Evolutionary conservation across 2,113 vertebrate species (phyloP), one percentile per base, ranked within the genome.

Genomic region (Sinocyclocheilus rhinocerous): DNA sequence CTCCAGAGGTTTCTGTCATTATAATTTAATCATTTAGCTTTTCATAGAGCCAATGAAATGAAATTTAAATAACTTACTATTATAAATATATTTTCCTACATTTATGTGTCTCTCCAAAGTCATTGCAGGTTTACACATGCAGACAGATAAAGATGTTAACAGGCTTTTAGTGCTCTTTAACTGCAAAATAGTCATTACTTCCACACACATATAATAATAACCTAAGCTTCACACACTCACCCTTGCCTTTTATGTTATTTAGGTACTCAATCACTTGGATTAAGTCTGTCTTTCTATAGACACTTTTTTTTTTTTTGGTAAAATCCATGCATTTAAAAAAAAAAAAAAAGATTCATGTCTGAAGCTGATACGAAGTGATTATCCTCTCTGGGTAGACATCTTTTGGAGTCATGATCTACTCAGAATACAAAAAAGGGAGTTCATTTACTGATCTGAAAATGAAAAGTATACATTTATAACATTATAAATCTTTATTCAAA

Each of bases 21-120:
- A 39, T 55, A 72, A 72, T 83, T 72, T 8, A 39, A 70, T 83
- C 20, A 57, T 83, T 83, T 16, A 69, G 22, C 45, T 57, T 39
- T n/a, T 48, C 61, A 69, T 50, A 22, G 42, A 55, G 59, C 36
- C 81, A 87, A 83, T 72, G 15, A 55, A 72, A 83, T 72, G 6
- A 55, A n/a, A 55, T 52, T 50, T 45, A 81, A 61, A 65, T 26
- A n/a, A 57, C 67, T 57, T 70, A 24, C 26, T 20, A n/a, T 33
- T 52, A n/a, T 13, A 55, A 70, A 33, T 70, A 57, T 39, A 83
- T 48, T 55, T 13, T 45, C 18, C 26, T 59, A 18, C 16, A 0
- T 36, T 79, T 59, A 78, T 78, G 45, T 48, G 52, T 50, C 76
- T 59, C 29, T 79, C 9, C 24, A 59, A 59, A 9, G 3, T 22